Conservation (phyloP, 2,888 invertebrate species). For the Colostygia pectinataria region DNA sequence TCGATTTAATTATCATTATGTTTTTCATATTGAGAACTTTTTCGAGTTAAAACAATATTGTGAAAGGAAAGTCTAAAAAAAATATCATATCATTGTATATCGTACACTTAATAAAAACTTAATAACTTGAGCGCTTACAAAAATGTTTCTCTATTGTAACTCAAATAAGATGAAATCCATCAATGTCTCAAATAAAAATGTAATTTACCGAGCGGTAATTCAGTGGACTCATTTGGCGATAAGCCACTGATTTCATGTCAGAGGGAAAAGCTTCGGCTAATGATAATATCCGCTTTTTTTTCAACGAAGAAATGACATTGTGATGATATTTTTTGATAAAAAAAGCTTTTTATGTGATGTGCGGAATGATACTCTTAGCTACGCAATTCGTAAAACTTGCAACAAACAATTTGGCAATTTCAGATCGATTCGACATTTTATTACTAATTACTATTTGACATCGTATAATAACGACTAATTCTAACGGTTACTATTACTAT, state of each 20-base stretch:
- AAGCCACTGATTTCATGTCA: conserved; percentile 30
- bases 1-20: not conserved
- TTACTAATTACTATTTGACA: too few relatives aligned
- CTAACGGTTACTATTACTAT: not conserved
- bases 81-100: too few relatives aligned
- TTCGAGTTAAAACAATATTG: not conserved
- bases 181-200: conserved; percentile 29
- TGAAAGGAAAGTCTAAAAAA: too few relatives aligned
- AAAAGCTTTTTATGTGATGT: not conserved
- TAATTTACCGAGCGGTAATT: conserved; percentile 30
- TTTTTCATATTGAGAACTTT: too few relatives aligned
- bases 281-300: conserved; percentile 28
- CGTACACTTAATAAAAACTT: too few relatives aligned
- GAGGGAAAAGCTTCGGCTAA: conserved; percentile 27
- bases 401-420: too few relatives aligned
- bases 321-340: conserved; percentile 14
- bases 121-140: conserved; percentile 9
- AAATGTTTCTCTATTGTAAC: conserved; percentile 24
- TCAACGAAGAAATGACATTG: conserved; percentile 23
- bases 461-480: too few relatives aligned
- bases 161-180: conserved; percentile 28
- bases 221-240: conserved; percentile 33
- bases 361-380: not conserved
- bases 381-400: not conserved
- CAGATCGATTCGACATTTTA: too few relatives aligned